These are phyloP conservation scores for Poeciliopsis infans DNA, from an alignment of 2,797 vertebrate genomes.

Conservation along the genomic window DNA sequence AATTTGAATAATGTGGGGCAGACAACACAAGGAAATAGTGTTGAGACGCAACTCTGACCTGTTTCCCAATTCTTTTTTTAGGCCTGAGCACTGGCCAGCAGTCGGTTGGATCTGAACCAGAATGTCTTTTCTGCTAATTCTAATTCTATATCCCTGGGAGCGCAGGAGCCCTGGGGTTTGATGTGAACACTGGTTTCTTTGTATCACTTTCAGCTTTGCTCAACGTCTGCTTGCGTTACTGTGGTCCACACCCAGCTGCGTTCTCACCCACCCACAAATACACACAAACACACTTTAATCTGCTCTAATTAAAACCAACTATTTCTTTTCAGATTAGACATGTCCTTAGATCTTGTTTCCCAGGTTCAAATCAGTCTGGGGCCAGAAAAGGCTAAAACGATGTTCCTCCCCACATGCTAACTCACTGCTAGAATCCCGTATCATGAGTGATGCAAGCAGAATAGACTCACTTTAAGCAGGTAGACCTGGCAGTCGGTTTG, in stretches of 20 bases:
- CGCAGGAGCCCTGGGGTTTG: conserved; percentile 72
- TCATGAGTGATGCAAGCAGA: background rate
- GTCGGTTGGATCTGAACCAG: conserved; percentile 54
- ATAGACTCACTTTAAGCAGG: conserved; percentile 88
- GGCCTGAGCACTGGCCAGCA: conserved; percentile 38
- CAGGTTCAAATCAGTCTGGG: conserved; percentile 65
- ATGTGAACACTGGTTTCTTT: conserved; percentile 76
- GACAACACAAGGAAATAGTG: conserved; percentile 19
- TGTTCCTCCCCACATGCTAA: conserved; percentile 19
- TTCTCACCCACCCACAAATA: conserved; percentile 29
- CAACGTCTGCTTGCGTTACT: conserved; percentile 66
- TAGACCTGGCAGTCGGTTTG: conserved; percentile 95
- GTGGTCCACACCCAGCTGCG: conserved; percentile 47
- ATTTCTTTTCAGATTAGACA: conserved; percentile 80
- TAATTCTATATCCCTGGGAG: conserved; percentile 85
- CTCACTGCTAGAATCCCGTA: background rate
- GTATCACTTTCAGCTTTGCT: conserved; percentile 66
- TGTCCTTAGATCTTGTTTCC: conserved; percentile 74
- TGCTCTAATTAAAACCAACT: conserved; percentile 87
- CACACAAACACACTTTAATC: conserved; percentile 66
- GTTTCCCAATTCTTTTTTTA: conserved; percentile 42
- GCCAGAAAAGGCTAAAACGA: conserved; percentile 42
- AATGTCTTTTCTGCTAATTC: conserved; percentile 74
- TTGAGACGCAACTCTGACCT: conserved; percentile 37
- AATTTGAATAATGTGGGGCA: background rate